Percentiles rank a stretch among this genome's conserved stretches.
These are phyloP conservation scores for Myiozetetes cayanensis DNA, from an alignment of 2,113 vertebrate genomes.

Conservation along the genomic window DNA sequence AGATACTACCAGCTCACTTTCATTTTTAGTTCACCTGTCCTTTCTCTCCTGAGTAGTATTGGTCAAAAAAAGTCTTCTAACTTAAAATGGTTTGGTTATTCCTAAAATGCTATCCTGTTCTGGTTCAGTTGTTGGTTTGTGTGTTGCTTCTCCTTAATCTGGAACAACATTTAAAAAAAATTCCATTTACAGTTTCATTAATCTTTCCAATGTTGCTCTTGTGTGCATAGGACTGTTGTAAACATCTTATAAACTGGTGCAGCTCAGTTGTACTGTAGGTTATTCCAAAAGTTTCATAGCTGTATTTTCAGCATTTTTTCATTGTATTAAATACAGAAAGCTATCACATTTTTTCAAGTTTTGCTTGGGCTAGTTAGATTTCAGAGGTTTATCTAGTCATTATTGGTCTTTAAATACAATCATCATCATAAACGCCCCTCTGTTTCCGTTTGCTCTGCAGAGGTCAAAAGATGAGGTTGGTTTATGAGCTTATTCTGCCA, in stretches of 20 bases:
- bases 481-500: constrained; percentile 88
- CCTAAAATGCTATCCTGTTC: background rate
- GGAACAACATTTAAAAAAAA: background rate
- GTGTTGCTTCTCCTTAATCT: background rate
- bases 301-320: background rate
- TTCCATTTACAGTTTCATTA: background rate
- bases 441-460: constrained; percentile 79
- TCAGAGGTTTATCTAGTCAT: constrained; percentile 80
- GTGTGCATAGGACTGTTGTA: background rate
- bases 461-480: constrained; percentile 84
- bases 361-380: constrained; percentile 54
- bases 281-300: background rate
- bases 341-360: background rate
- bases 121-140: background rate
- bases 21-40: background rate
- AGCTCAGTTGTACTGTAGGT: background rate
- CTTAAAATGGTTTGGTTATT: background rate
- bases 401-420: constrained; percentile 85
- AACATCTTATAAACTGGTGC: background rate
- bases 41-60: background rate
- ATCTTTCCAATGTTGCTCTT: background rate
- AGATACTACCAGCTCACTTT: background rate
- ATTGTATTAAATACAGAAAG: background rate
- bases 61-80: background rate
- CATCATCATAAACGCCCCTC: constrained; percentile 82